Evolutionary conservation across 2,797 vertebrate genomes (phyloP), one percentile per base, ranked within the genome.

Genomic region (Sciurus vulgaris): DNA sequence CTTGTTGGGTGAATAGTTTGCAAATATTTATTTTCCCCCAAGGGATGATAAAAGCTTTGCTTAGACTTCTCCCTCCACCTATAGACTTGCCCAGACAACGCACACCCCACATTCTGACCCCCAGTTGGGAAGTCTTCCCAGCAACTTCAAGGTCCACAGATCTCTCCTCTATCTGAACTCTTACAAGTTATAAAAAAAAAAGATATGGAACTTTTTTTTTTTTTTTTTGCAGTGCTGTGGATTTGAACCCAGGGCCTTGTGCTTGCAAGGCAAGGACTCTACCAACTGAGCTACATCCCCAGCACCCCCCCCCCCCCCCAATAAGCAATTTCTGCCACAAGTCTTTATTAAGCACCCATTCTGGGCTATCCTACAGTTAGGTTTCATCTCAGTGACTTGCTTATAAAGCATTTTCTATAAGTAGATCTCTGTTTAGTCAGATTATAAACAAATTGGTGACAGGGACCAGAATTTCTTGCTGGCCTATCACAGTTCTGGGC

Each of bases 401-500:
- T 96, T 91, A 86, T 85, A 86, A 74, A 83, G 83, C 70, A 72
- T 86, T 86, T 96, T 84, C 69, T 49, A 3, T 18, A 20, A 83
- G 54, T 22, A 38, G 69, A 51, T 90, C 77, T 97, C 89, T 89
- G 76, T 85, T 93, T 84, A 86, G 94, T 56, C 61, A 73, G 74
- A 96, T 96, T 91, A 91, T 96, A 95, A 96, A 96, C 86, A 94
- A 95, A 95, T 91, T 87, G 86, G 93, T 89, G 95, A 95, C 84
- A 69, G 49, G 86, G 89, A 96, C 79, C 92, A 93, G 89, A 61
- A 79, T 94, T 74, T 91, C 78, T 95, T 74, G 22, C 85, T 73
- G 90, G 84, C 93, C 63, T 67, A 72, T 94, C 78, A 38, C 38
- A 86, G 86, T 74, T 73, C 33, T 92, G 73, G 82, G 56, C 73